Percentiles rank a stretch among this genome's conserved stretches.
Conservation (phyloP, 2,797 vertebrate species). For the Bovichtus diacanthus region DNA sequence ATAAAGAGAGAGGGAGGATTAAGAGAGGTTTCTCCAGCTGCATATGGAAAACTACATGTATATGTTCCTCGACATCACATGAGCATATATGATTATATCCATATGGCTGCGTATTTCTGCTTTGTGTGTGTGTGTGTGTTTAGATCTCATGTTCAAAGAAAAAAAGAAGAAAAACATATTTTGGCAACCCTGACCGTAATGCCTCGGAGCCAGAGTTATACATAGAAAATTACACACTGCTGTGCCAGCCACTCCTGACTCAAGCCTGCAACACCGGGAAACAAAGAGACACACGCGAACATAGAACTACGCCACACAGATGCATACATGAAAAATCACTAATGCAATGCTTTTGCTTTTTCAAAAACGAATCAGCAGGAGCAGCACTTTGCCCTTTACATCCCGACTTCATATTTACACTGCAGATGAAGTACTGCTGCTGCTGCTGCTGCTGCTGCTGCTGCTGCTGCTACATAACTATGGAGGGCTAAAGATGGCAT, state of each 20-base stretch:
- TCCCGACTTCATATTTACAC: conserved; percentile 19
- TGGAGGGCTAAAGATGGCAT: too few species aligned
- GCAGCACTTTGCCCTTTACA: conserved; percentile 15
- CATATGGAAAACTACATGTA: neutral
- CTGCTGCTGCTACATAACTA: too few species aligned
- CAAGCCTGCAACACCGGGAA: conserved; percentile 43
- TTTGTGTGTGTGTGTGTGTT: conserved; percentile 51
- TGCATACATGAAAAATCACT: neutral
- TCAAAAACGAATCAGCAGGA: neutral
- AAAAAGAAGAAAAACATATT: conserved; percentile 52
- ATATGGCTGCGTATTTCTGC: conserved; percentile 24
- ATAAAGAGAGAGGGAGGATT: conserved; percentile 5
- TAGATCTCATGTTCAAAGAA: conserved; percentile 49
- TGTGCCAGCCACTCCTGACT: conserved; percentile 71
- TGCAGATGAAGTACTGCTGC: conserved; percentile 8
- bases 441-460: too few species aligned
- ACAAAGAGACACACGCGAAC: conserved; percentile 48
- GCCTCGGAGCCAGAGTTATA: conserved; percentile 79
- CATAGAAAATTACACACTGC: conserved; percentile 86
- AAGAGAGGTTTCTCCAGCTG: conserved; percentile 19
- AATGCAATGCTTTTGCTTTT: neutral
- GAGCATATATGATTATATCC: neutral
- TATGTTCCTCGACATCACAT: neutral
- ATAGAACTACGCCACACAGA: conserved; percentile 12
- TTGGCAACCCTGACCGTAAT: conserved; percentile 64